phyloP scores from a whole-genome alignment of 2,888 invertebrate genomes.

The Phyllotreta striolata region DNA sequence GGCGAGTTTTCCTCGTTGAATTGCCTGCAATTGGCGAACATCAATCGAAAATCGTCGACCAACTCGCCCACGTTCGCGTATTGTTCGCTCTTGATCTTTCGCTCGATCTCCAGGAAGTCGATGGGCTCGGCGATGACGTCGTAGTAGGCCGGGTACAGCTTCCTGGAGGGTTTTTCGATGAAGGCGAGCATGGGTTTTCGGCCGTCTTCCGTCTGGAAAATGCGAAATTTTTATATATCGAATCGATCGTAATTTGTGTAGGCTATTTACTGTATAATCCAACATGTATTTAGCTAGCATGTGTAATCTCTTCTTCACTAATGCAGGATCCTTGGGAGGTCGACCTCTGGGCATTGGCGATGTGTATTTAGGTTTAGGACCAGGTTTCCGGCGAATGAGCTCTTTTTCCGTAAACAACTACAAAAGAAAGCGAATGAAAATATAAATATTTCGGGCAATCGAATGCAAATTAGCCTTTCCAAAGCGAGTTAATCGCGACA shows the following conservation, averaged over 20 bases:
- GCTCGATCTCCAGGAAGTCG: slow-evolving; percentile 92
- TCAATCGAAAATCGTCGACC: slow-evolving; percentile 85
- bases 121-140: slow-evolving; percentile 93
- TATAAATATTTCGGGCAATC: neutral
- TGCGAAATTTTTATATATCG: neutral
- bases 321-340: slow-evolving; percentile 62
- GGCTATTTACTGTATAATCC: slow-evolving; percentile 70
- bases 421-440: slow-evolving; percentile 5
- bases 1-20: slow-evolving; percentile 97
- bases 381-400: slow-evolving; percentile 52
- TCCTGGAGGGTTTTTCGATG: slow-evolving; percentile 95
- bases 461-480: neutral
- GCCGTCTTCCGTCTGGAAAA: slow-evolving; percentile 73
- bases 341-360: slow-evolving; percentile 52
- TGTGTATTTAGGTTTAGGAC: slow-evolving; percentile 52
- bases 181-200: slow-evolving; percentile 90
- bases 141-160: slow-evolving; percentile 95
- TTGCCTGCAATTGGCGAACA: slow-evolving; percentile 97
- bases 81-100: slow-evolving; percentile 85
- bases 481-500: neutral
- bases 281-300: slow-evolving; percentile 79
- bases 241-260: neutral
- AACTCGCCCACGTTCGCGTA: slow-evolving; percentile 88
- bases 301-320: slow-evolving; percentile 82
- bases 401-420: slow-evolving; percentile 50